Evolutionary conservation across 2,888 invertebrate species (phyloP).

Genomic region (Lingula anatina): DNA sequence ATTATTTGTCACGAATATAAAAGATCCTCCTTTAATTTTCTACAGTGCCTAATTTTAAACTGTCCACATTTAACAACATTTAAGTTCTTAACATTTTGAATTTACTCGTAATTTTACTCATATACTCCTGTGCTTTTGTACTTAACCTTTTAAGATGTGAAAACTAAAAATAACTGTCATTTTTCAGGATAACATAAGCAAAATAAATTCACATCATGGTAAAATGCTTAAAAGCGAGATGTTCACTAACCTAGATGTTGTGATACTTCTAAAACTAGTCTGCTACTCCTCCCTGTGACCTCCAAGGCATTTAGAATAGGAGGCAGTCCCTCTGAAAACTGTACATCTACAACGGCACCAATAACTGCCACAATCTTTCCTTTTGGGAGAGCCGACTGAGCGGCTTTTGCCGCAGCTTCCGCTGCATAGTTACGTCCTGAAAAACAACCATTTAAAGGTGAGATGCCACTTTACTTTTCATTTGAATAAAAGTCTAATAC

Average conservation of each 20-base stretch:
- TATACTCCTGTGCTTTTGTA: not conserved
- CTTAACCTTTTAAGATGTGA: not conserved
- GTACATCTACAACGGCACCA: slow-evolving; percentile 95
- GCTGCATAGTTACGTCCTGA: slow-evolving; percentile 33
- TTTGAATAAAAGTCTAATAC: no score
- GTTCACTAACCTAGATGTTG: slow-evolving; percentile 74
- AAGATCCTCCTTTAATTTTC: no score
- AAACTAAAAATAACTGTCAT: not conserved
- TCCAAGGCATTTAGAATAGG: slow-evolving; percentile 92
- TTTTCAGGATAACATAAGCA: no score
- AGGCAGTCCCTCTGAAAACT: slow-evolving; percentile 84
- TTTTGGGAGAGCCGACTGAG: slow-evolving; percentile 17
- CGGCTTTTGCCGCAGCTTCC: slow-evolving; percentile 18
- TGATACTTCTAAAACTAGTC: slow-evolving; percentile 82
- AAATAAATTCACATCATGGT: no score
- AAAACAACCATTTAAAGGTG: no score
- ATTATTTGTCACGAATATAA: no score
- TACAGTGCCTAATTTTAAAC: no score
- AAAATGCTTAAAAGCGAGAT: slow-evolving; percentile 1
- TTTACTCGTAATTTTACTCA: not conserved
- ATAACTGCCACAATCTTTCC: slow-evolving; percentile 79
- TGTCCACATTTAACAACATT: no score
- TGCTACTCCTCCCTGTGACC: slow-evolving; percentile 76
- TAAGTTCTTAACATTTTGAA: not conserved
- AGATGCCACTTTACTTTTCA: no score